A percentile compares a stretch with the other conserved stretches of the same genome.
phyloP scores from a whole-genome alignment of 1,140 invertebrate species.

The Delia radicum region DNA sequence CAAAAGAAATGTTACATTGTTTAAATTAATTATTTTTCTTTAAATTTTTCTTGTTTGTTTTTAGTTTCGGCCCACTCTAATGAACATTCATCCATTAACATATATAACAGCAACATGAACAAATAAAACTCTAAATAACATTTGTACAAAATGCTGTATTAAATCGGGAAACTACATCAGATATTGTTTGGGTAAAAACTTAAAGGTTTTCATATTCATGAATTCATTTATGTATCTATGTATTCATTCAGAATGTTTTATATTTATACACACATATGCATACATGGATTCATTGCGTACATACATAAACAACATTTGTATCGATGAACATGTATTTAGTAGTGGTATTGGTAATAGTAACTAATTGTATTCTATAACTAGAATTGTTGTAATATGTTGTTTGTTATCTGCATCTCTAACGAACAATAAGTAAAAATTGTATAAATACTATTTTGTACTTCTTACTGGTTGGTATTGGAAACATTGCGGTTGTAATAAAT shows the following conservation, averaged over 20 bases:
- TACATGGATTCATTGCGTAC: neutral
- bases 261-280: too few relatives aligned
- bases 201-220: neutral
- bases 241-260: too few relatives aligned
- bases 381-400: neutral
- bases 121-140: neutral
- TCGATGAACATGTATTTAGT: neutral
- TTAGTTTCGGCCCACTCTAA: too few relatives aligned
- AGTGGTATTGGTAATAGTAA: neutral
- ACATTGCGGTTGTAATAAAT: slow-evolving; percentile 16
- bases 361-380: neutral
- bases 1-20: too few relatives aligned
- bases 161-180: neutral
- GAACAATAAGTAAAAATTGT: neutral
- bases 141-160: neutral
- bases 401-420: neutral
- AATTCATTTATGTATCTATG: neutral
- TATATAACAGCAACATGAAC: too few relatives aligned
- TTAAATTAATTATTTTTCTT: too few relatives aligned
- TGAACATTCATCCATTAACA: too few relatives aligned
- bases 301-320: neutral
- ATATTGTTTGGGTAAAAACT: neutral
- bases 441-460: neutral
- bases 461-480: neutral
- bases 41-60: too few relatives aligned